phyloP scores from a whole-genome alignment of 1,140 invertebrate species.

The Helicoverpa zea region DNA sequence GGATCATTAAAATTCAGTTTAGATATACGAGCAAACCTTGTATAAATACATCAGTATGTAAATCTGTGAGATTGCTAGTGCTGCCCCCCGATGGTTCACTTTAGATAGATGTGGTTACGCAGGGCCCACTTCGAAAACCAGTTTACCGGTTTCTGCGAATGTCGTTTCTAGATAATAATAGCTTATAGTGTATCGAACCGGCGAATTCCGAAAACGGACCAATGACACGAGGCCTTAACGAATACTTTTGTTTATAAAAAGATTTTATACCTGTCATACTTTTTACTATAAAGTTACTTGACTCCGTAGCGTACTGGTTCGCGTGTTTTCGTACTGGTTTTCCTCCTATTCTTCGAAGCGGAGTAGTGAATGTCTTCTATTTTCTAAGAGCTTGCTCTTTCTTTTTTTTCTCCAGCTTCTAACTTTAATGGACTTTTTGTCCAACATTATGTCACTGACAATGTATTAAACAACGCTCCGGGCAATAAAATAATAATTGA shows the following conservation, averaged over 20 bases:
- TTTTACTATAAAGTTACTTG: neutral
- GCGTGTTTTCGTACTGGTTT: neutral
- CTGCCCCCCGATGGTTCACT: constrained; percentile 26
- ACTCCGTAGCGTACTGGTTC: neutral
- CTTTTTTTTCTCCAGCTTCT: neutral
- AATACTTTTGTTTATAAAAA: constrained; percentile 6
- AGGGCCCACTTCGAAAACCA: constrained; percentile 46
- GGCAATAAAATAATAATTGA: neutral
- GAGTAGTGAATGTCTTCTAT: neutral
- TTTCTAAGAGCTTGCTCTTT: neutral
- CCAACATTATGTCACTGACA: too few relatives aligned
- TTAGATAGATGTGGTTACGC: constrained; percentile 35
- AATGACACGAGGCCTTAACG: constrained; percentile 9
- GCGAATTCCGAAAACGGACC: constrained; percentile 39
- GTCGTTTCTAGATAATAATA: constrained; percentile 47
- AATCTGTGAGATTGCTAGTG: constrained; percentile 22
- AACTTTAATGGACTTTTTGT: too few relatives aligned
- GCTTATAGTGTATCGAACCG: constrained; percentile 26
- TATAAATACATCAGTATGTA: constrained; percentile 25
- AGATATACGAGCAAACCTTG: constrained; percentile 21
- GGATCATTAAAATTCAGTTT: neutral
- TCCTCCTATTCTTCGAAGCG: neutral
- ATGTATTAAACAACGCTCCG: too few relatives aligned
- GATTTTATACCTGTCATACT: neutral
- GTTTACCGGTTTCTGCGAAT: constrained; percentile 55